A percentile compares a stretch with the other conserved stretches of the same genome.
phyloP scores from a whole-genome alignment of 2,797 vertebrate species.

The Tympanoctomys barrerae region DNA sequence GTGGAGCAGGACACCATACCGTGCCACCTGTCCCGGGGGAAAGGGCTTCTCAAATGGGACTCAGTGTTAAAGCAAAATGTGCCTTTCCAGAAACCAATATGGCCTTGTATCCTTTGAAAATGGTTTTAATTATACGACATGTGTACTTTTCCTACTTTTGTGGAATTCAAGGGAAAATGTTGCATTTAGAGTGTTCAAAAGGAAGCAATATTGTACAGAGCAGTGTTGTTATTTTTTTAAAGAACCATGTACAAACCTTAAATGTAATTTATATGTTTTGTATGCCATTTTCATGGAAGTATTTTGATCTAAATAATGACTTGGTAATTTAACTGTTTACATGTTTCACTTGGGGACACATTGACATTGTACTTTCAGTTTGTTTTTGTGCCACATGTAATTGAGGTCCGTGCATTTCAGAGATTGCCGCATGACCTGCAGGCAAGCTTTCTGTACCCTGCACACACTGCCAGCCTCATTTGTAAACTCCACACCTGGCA shows the following conservation, averaged over 20 bases:
- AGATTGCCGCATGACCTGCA: slow-evolving; percentile 65
- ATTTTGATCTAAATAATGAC: slow-evolving; percentile 85
- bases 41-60: background rate
- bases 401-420: slow-evolving; percentile 88
- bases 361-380: slow-evolving; percentile 83
- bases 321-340: slow-evolving; percentile 90
- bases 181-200: slow-evolving; percentile 80
- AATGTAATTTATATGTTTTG: slow-evolving; percentile 95
- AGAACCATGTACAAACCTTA: slow-evolving; percentile 90
- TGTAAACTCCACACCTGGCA: slow-evolving; percentile 86
- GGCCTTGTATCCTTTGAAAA: slow-evolving; percentile 57
- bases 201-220: slow-evolving; percentile 84
- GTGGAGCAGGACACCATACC: background rate
- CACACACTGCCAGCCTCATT: slow-evolving; percentile 79
- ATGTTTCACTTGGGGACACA: slow-evolving; percentile 80
- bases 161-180: slow-evolving; percentile 74
- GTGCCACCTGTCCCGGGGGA: background rate
- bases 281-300: slow-evolving; percentile 86
- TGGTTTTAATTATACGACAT: slow-evolving; percentile 35
- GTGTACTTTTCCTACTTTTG: slow-evolving; percentile 40
- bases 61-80: background rate
- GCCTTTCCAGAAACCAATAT: slow-evolving; percentile 63
- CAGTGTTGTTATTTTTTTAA: slow-evolving; percentile 84
- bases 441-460: slow-evolving; percentile 76
- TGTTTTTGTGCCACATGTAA: slow-evolving; percentile 79